Base-by-base conservation (phyloP, 92 coral and sea anemone genomes). In the Porites rus region DNA sequence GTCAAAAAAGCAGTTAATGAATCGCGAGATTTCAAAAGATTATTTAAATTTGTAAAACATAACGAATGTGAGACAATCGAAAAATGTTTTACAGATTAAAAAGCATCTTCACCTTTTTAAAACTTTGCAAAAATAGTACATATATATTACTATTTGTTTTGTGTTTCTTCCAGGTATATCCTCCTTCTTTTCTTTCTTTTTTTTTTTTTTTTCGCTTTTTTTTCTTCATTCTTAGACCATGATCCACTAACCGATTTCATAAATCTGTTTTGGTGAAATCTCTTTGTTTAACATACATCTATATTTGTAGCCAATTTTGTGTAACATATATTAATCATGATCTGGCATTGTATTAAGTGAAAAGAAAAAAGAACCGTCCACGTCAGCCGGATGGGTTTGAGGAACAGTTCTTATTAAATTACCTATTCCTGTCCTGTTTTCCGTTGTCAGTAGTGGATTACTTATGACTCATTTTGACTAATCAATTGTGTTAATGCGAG, bases 291-390 rank as follows among this genome's bases (percentile, higher is more conserved):
- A 56, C 11, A 56, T 4, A 10, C 10, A 10, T 14, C 61, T 56
- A 8, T 54, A 54, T 56, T 56, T 56, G 61, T 56, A 56, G 61
- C 16, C 61, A 56, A 56, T 56, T 56, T 56, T 56, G 3, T 38
- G 46, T 3, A 38, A 38, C 46, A 4, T 56, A 56, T 14, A 56
- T 14, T 10, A 56, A 56, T 8, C 13, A 10, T 56, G 8, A 56
- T 12, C 61, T 21, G 12, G 14, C 17, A 46, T 51, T 46, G 12
- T 63, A 2, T n/a, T 22, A 20, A 21, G 20, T 46, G 8, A 25
- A 61, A 58, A 58, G n/a, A 77, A 43, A 22, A 77, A 65, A 65
- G 61, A 14, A 19, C 65, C 65, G 12, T 38, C 72, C 72, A 64
- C 71, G 46, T 53, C 46, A 4, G n/a, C 71, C 71, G 82, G 82